phyloP scores from a whole-genome alignment of 2,113 vertebrate species.

The Sigmodon hispidus region DNA sequence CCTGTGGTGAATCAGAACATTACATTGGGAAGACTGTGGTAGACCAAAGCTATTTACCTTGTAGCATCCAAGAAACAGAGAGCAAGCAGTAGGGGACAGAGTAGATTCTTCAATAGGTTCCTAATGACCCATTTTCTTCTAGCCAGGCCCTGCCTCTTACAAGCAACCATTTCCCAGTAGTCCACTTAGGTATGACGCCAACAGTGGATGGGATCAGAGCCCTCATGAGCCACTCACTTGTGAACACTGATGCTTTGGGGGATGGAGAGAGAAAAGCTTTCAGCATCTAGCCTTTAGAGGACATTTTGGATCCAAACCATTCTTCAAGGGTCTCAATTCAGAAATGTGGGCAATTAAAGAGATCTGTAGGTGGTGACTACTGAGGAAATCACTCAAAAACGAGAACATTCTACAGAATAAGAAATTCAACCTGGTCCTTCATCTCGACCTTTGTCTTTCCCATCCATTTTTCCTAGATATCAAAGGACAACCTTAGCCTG shows the following conservation, averaged over 20 bases:
- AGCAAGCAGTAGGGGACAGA: background rate
- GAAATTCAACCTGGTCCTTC: background rate
- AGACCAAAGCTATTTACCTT: background rate
- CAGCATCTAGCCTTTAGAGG: background rate
- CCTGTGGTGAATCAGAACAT: background rate
- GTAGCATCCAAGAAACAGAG: background rate
- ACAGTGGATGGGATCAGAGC: background rate
- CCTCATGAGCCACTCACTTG: background rate
- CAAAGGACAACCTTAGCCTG: background rate
- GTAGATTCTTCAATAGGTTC: background rate
- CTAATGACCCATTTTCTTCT: background rate
- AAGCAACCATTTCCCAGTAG: background rate
- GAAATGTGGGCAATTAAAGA: background rate
- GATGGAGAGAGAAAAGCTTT: background rate
- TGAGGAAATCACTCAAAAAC: too few species aligned
- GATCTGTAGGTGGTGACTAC: rapidly evolving
- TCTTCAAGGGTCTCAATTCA: background rate
- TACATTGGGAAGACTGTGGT: background rate
- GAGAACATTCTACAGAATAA: background rate
- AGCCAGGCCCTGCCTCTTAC: background rate
- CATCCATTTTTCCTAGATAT: rapidly evolving
- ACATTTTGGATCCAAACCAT: background rate
- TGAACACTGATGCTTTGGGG: background rate
- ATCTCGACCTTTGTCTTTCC: background rate
- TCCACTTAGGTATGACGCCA: background rate